Evolutionary conservation across 2,797 vertebrate genomes (phyloP), one percentile per base, ranked within the genome.

Genomic region (Coilia nasus): DNA sequence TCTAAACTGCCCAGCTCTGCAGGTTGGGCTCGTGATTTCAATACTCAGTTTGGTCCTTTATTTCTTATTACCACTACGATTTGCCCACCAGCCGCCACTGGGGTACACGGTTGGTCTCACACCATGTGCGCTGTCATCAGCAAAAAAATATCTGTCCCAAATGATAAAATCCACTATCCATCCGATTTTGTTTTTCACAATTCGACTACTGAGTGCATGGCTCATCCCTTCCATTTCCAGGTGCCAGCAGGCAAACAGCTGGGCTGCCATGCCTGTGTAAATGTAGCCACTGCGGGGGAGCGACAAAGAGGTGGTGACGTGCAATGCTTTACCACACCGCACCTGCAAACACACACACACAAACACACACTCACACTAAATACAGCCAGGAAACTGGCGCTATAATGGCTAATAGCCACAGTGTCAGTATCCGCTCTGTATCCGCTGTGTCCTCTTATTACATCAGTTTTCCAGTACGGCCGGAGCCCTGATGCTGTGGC

Each of bases 181-280:
- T 47, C 46, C 10, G 10, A 47, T 54, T 10, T 54, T 54, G 1
- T 3, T 54, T 54, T 54, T 54, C 9, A 54, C 50, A 54, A 9
- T 7, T 9, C 50, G 2, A 54, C 2, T 54, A 54, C 67, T 75
- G 28, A 75, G 25, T 81, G 10, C 2, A 23, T 56, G 57, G 44
- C 59, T 81, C 44, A 81, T 47, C 78, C 15, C 25, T 84, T 31
- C n/a, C 56, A 28, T 81, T 35, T 35, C 41, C 14, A 31, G 44
- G 28, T 71, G 64, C 64, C 64, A 81, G 56, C 12, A 41, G 28
- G 84, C 47, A 54, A 46, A 56, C n/a, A 46, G 64, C 56, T 81
- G 78, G 31, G 21, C 21, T 60, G 59, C 28, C 25, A 71, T 71
- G 28, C 64, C 64, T 71, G 64, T 35, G 64, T 71, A 71, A 71